Conservation (phyloP, 2,888 invertebrate genomes). For the Ophraella communa region DNA sequence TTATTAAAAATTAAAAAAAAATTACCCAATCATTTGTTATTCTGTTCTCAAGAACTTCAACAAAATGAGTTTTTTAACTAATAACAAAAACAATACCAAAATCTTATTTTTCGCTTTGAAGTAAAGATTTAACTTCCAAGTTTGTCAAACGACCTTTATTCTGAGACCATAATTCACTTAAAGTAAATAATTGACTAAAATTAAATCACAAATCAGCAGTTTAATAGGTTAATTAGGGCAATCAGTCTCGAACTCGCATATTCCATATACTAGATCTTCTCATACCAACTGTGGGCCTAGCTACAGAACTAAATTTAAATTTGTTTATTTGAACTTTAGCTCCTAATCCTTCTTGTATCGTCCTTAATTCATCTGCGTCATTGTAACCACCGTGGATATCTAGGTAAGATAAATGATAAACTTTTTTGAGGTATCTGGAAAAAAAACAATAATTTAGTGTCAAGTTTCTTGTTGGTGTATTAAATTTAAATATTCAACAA, state of each 20-base stretch:
- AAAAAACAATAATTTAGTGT: too few relatives aligned
- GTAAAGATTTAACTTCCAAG: too few relatives aligned
- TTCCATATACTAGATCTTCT: conserved; percentile 92
- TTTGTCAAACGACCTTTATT: not conserved
- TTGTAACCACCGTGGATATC: conserved; percentile 87
- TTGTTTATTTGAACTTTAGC: conserved; percentile 73
- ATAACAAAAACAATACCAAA: not conserved
- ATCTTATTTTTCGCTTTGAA: not conserved
- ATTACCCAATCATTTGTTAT: too few relatives aligned
- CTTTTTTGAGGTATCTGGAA: conserved; percentile 61
- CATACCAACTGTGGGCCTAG: conserved; percentile 87
- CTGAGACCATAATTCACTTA: not conserved
- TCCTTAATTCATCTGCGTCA: conserved; percentile 63
- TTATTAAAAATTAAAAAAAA: too few relatives aligned
- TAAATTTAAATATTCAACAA: too few relatives aligned
- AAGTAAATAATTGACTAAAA: conserved; percentile 10
- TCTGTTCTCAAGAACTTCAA: too few relatives aligned
- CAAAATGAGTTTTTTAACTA: not conserved
- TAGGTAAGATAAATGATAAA: conserved; percentile 72
- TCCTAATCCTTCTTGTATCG: conserved; percentile 64
- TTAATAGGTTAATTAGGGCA: not conserved
- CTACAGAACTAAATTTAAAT: conserved; percentile 83
- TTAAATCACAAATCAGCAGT: conserved; percentile 35
- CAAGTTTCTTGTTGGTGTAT: too few relatives aligned
- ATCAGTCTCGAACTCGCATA: conserved; percentile 77